phyloP scores from a whole-genome alignment of 2,113 vertebrate genomes.

The Pithys albifrons region DNA sequence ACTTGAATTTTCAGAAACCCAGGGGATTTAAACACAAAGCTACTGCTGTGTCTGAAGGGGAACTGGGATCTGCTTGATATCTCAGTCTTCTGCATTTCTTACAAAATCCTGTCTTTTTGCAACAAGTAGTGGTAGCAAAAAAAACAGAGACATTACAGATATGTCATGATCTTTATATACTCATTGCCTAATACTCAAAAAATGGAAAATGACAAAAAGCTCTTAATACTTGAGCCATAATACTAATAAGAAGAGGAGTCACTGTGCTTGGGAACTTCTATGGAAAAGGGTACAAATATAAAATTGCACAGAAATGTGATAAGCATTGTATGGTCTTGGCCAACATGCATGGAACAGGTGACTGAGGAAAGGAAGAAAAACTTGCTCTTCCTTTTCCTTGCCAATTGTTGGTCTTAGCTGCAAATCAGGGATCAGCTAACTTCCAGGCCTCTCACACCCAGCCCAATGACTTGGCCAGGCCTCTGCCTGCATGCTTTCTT shows the following conservation, averaged over 20 bases:
- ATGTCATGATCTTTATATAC: background rate
- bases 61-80: background rate
- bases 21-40: background rate
- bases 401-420: background rate
- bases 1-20: background rate
- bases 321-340: background rate
- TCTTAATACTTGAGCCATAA: background rate
- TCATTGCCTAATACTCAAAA: background rate
- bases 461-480: background rate
- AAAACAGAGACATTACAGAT: background rate
- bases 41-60: background rate
- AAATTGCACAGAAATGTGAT: background rate
- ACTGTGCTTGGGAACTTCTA: background rate
- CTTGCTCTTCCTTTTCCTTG: background rate
- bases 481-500: background rate
- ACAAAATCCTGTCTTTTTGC: background rate
- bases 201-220: background rate
- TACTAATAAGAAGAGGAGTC: background rate
- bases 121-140: background rate
- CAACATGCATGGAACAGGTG: fast-evolving
- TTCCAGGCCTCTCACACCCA: background rate
- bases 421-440: background rate
- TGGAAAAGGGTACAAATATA: background rate
- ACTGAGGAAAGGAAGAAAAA: background rate
- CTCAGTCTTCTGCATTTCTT: background rate